phyloP scores from a whole-genome alignment of 2,113 vertebrate genomes.

The Tachysurus vachellii region DNA sequence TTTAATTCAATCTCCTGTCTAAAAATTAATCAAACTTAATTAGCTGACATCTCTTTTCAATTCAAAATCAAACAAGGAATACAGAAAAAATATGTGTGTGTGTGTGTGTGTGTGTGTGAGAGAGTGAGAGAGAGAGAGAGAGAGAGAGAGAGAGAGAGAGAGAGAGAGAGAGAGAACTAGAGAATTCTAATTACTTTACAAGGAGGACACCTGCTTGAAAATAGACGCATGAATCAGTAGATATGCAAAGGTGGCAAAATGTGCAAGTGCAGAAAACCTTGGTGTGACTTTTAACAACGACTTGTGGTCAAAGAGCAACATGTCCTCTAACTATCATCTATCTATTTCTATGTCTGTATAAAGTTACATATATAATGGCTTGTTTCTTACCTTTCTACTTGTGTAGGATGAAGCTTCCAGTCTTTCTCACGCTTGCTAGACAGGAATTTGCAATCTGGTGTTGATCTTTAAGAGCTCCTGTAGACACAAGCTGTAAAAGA shows the following conservation, averaged over 20 bases:
- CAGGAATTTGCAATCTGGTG: not conserved
- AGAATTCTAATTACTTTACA: slow-evolving; percentile 28
- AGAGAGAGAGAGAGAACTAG: not conserved
- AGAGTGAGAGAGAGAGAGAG: not conserved
- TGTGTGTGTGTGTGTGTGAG: no score
- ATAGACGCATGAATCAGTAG: not conserved
- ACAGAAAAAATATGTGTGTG: not conserved
- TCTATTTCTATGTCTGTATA: not conserved
- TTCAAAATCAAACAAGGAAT: not conserved
- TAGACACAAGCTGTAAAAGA: not conserved
- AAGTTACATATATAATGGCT: not conserved
- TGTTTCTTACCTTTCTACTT: not conserved
- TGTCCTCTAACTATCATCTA: not conserved
- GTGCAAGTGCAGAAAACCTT: not conserved
- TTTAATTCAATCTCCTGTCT: not conserved
- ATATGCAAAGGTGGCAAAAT: no score
- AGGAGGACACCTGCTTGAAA: slow-evolving; percentile 3
- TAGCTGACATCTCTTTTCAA: not conserved
- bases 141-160: no score
- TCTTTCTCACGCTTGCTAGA: not conserved
- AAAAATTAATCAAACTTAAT: not conserved
- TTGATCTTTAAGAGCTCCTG: not conserved
- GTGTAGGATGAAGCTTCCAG: not conserved
- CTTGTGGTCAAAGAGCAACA: not conserved
- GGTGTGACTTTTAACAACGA: not conserved